phyloP scores from a whole-genome alignment of 2,797 vertebrate species.

The Apogon hyalosoma region DNA sequence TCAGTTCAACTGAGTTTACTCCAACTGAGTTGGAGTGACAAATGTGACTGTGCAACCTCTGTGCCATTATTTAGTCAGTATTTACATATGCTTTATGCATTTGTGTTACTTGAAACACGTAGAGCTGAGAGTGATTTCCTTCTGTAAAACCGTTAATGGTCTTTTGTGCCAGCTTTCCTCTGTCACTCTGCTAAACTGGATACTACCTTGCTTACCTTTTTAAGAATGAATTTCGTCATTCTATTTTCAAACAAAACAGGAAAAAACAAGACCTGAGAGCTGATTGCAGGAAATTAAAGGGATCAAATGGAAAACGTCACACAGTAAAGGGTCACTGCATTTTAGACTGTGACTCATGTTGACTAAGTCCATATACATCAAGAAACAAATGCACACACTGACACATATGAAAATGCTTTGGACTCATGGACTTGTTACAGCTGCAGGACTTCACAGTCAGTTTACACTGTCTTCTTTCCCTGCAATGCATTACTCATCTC shows the following conservation, averaged over 20 bases:
- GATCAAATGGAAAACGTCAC: constrained; percentile 26
- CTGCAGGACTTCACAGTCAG: constrained; percentile 3
- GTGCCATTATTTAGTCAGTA: constrained; percentile 3
- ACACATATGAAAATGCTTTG: constrained; percentile 14
- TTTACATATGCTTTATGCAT: too few relatives aligned
- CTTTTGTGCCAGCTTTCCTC: not conserved
- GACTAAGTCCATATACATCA: constrained; percentile 22
- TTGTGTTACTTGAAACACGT: not conserved
- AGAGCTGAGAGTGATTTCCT: not conserved
- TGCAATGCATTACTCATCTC: constrained; percentile 50
- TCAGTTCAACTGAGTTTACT: constrained; percentile 20
- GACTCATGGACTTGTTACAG: not conserved
- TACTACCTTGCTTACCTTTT: too few relatives aligned
- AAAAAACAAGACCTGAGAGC: constrained; percentile 7
- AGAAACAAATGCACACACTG: not conserved
- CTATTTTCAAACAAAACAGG: constrained; percentile 37
- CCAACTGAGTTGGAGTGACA: constrained; percentile 16
- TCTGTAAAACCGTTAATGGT: not conserved
- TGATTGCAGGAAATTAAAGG: constrained; percentile 60
- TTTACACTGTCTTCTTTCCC: constrained; percentile 22
- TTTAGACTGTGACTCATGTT: constrained; percentile 43
- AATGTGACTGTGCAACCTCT: not conserved
- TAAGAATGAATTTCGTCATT: too few relatives aligned
- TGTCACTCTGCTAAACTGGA: constrained; percentile 10
- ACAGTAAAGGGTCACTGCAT: constrained; percentile 11